Conservation (phyloP, 1,140 invertebrate genomes). For the Macrostomum lignano region DNA sequence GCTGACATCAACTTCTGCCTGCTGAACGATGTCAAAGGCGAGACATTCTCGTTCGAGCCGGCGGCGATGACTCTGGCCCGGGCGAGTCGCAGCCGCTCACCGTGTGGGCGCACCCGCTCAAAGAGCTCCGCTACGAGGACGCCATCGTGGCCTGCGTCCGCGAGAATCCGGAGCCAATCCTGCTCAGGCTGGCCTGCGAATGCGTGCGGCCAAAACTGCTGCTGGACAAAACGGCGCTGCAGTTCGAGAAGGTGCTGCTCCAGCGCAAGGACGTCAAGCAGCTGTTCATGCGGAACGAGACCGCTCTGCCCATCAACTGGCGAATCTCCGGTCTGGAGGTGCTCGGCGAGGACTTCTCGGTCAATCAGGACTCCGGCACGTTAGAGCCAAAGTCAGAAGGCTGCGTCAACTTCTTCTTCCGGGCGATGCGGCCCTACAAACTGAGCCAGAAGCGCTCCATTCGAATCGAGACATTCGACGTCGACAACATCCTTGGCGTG, state of each 20-base stretch:
- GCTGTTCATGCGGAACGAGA: slow-evolving; percentile 23
- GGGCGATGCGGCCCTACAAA: slow-evolving; percentile 23
- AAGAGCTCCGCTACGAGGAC: slow-evolving; percentile 18
- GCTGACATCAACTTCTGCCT: slow-evolving; percentile 27
- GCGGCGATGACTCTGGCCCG: slow-evolving; percentile 19
- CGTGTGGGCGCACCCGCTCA: slow-evolving; percentile 24
- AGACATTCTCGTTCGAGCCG: slow-evolving; percentile 27
- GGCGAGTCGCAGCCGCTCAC: slow-evolving; percentile 14
- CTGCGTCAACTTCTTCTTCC: slow-evolving; percentile 21
- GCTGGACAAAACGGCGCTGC: slow-evolving; percentile 23
- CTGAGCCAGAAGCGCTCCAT: slow-evolving; percentile 21
- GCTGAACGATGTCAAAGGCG: slow-evolving; percentile 22
- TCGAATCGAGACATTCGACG: slow-evolving; percentile 9
- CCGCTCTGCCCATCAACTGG: slow-evolving; percentile 25
- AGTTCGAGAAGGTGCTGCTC: slow-evolving; percentile 26
- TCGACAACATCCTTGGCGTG: slow-evolving; percentile 7
- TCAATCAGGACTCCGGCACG: slow-evolving; percentile 19
- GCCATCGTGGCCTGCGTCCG: slow-evolving; percentile 24
- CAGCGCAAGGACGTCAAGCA: slow-evolving; percentile 27
- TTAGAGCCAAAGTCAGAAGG: slow-evolving; percentile 21
- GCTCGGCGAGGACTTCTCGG: slow-evolving; percentile 27
- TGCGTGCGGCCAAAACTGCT: slow-evolving; percentile 23
- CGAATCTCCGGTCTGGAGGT: slow-evolving; percentile 22
- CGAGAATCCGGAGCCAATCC: slow-evolving; percentile 27
- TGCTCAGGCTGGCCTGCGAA: slow-evolving; percentile 23